Conservation (phyloP, 64 coral and sea anemone genomes). For the Orbicella faveolata region DNA sequence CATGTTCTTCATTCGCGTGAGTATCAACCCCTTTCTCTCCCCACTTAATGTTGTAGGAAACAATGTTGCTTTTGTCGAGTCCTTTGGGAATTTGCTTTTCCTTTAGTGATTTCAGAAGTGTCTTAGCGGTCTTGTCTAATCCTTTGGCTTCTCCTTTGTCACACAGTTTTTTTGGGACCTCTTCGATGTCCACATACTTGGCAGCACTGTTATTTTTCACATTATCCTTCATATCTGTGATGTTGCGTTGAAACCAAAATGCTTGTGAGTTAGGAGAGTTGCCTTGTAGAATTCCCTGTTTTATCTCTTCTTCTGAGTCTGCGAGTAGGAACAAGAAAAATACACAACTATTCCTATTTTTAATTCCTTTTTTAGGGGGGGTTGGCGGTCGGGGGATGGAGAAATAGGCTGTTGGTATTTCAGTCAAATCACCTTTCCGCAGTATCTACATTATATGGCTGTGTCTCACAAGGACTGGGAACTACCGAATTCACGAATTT, state of each 20-base stretch:
- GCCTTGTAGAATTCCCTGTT: constrained; percentile 60
- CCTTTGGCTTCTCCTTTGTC: constrained; percentile 37
- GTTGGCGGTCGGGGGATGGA: too few species aligned
- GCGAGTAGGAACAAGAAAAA: not conserved
- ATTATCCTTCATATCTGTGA: constrained; percentile 78
- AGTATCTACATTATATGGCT: too few species aligned
- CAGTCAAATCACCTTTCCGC: too few species aligned
- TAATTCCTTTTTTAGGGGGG: too few species aligned
- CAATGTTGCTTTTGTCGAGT: constrained; percentile 44
- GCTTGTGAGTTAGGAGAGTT: constrained; percentile 21
- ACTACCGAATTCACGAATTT: too few species aligned
- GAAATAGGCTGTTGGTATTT: too few species aligned
- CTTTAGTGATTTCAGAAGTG: constrained; percentile 71
- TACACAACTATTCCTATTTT: not conserved
- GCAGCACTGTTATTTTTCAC: constrained; percentile 52
- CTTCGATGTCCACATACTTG: constrained; percentile 78
- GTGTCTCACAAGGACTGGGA: too few species aligned
- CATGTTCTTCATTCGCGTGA: constrained; percentile 54
- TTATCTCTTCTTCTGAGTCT: constrained; percentile 75
- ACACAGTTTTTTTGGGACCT: constrained; percentile 29
- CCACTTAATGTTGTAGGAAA: constrained; percentile 73
- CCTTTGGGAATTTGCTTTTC: constrained; percentile 59
- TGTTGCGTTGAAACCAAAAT: constrained; percentile 80
- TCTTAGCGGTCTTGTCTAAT: constrained; percentile 64
- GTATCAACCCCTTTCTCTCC: constrained; percentile 52